These are phyloP conservation scores for Brienomyrus brachyistius DNA, from an alignment of 2,113 vertebrate genomes.

Conservation along the genomic window DNA sequence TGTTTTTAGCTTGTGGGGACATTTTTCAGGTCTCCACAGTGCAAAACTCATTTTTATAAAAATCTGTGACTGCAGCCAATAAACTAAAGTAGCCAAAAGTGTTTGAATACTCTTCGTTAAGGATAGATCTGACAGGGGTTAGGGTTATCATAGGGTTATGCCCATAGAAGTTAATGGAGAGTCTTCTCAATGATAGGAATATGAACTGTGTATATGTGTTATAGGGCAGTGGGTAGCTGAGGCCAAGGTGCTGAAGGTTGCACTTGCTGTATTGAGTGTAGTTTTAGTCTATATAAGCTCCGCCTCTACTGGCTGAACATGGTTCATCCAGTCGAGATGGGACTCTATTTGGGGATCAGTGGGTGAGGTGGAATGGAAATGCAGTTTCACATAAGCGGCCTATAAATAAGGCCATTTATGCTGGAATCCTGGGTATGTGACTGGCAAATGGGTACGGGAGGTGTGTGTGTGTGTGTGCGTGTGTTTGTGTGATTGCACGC, in stretches of 20 bases:
- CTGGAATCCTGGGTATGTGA: not conserved
- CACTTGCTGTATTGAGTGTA: not conserved
- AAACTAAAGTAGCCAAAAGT: too few relatives aligned
- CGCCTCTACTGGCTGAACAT: not conserved
- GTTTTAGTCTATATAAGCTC: not conserved
- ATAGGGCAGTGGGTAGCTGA: not conserved
- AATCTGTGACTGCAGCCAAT: too few relatives aligned
- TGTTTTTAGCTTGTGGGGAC: too few relatives aligned
- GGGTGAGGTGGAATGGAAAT: slow-evolving; percentile 24
- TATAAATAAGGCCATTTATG: slow-evolving; percentile 17
- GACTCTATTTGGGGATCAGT: slow-evolving; percentile 3
- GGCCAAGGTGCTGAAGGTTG: not conserved
- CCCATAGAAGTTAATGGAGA: too few relatives aligned
- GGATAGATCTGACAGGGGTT: too few relatives aligned
- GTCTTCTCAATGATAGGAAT: too few relatives aligned
- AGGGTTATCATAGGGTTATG: too few relatives aligned
- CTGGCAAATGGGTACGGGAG: not conserved
- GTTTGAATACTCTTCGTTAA: too few relatives aligned
- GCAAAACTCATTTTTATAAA: too few relatives aligned
- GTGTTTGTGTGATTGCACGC: not conserved
- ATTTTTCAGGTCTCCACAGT: too few relatives aligned
- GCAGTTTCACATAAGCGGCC: slow-evolving; percentile 22
- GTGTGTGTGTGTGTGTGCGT: not conserved
- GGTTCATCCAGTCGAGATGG: not conserved
- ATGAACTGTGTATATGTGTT: not conserved